Conservation (phyloP, 2,888 invertebrate species). For the Drosophila kambysellisi region DNA sequence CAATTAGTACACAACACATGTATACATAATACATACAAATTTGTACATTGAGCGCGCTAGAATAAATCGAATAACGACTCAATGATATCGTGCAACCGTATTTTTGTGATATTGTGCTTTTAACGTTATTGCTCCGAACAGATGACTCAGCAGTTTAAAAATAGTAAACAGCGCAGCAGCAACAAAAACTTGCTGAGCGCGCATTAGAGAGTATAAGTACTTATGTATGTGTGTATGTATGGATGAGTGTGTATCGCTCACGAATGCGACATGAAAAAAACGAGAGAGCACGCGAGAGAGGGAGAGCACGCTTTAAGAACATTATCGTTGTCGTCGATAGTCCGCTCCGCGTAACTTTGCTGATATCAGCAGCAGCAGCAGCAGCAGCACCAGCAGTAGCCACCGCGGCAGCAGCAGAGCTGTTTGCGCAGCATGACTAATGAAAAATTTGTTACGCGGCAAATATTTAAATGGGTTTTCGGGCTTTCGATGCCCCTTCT, state of each 20-base stretch:
- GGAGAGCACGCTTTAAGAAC: slow-evolving; percentile 50
- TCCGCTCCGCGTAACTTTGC: slow-evolving; percentile 53
- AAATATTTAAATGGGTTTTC: slow-evolving; percentile 67
- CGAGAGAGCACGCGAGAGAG: slow-evolving; percentile 3
- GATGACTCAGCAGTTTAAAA: slow-evolving; percentile 85
- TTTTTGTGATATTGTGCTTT: slow-evolving; percentile 54
- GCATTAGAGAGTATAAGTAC: slow-evolving; percentile 45
- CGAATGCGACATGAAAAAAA: not conserved
- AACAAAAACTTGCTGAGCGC: slow-evolving; percentile 56
- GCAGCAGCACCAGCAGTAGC: not conserved
- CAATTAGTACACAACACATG: slow-evolving; percentile 19
- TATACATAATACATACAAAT: slow-evolving; percentile 27
- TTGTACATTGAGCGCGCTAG: slow-evolving; percentile 35
- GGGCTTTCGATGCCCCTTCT: slow-evolving; percentile 32
- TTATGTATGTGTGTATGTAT: not conserved
- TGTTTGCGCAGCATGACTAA: slow-evolving; percentile 78
- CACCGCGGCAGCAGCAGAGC: slow-evolving; percentile 57
- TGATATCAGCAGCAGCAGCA: slow-evolving; percentile 67
- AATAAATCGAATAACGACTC: slow-evolving; percentile 41
- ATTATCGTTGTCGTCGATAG: slow-evolving; percentile 20
- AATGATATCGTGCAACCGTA: slow-evolving; percentile 42
- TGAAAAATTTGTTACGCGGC: slow-evolving; percentile 79
- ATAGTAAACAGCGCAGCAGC: slow-evolving; percentile 83
- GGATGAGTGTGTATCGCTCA: slow-evolving; percentile 9
- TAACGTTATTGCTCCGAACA: slow-evolving; percentile 73